Percentiles rank a stretch among this genome's conserved stretches.
Conservation (phyloP, 2,888 invertebrate species). For the Campoplex nolae region DNA sequence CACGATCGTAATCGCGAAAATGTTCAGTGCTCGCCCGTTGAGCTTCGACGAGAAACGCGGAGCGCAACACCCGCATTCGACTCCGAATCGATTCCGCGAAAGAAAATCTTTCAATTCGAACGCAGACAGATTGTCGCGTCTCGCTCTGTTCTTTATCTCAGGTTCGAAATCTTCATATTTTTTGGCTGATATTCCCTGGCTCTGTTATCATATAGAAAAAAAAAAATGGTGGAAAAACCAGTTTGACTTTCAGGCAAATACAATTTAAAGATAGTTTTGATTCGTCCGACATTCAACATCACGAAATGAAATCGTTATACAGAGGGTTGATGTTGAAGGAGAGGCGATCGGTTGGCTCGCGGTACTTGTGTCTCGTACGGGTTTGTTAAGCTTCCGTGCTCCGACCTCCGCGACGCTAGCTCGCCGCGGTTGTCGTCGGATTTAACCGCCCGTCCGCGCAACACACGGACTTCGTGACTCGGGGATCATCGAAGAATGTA, state of each 20-base stretch:
- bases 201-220: neutral
- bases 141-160: slow-evolving; percentile 35
- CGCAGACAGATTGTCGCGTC: slow-evolving; percentile 6
- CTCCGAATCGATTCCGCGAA: slow-evolving; percentile 50
- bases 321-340: neutral
- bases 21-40: slow-evolving; percentile 29
- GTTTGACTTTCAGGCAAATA: no score
- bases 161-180: slow-evolving; percentile 42
- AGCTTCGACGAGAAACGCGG: slow-evolving; percentile 29
- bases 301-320: neutral
- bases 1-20: slow-evolving; percentile 74
- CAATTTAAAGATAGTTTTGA: neutral
- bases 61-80: slow-evolving; percentile 64
- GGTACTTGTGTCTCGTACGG: slow-evolving; percentile 10
- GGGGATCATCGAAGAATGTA: slow-evolving; percentile 69
- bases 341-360: neutral
- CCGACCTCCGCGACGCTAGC: slow-evolving; percentile 64
- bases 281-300: neutral
- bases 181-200: neutral
- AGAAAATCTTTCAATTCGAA: neutral
- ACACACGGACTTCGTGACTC: slow-evolving; percentile 68
- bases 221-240: no score
- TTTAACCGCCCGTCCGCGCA: slow-evolving; percentile 57
- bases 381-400: slow-evolving; percentile 57
- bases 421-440: slow-evolving; percentile 50